These are phyloP conservation scores for Anticlea derivata DNA, from an alignment of 2,888 invertebrate species.

Conservation along the genomic window DNA sequence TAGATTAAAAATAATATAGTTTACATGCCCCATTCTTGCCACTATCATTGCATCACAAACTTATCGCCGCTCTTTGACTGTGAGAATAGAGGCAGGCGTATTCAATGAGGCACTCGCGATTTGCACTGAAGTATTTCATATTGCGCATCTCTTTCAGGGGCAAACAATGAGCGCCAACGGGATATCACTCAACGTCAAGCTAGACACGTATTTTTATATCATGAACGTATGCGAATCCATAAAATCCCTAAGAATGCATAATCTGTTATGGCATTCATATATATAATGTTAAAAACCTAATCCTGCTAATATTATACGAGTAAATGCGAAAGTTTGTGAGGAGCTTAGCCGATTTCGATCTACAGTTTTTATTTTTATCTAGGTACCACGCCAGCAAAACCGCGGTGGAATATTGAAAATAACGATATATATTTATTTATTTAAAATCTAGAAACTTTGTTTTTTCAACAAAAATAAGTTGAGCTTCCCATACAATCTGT, in stretches of 20 bases:
- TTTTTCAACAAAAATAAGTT: too few relatives aligned
- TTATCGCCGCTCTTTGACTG: conserved; percentile 36
- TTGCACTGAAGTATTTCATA: conserved; percentile 32
- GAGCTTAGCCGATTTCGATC: too few relatives aligned
- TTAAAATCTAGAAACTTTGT: too few relatives aligned
- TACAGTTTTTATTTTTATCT: too few relatives aligned
- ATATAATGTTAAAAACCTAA: too few relatives aligned
- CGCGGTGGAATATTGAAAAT: too few relatives aligned
- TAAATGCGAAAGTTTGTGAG: too few relatives aligned
- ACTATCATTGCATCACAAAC: conserved; percentile 20
- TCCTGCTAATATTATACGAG: too few relatives aligned
- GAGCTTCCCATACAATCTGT: too few relatives aligned
- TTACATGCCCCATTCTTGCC: conserved; percentile 14
- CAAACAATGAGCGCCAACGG: conserved; percentile 70
- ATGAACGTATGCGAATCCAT: conserved; percentile 12
- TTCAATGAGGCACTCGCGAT: conserved; percentile 31
- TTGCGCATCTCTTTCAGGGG: conserved; percentile 60
- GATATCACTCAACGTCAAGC: conserved; percentile 80
- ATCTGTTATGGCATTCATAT: too few relatives aligned
- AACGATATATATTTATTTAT: too few relatives aligned
- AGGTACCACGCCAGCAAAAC: too few relatives aligned
- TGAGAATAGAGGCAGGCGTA: conserved; percentile 37
- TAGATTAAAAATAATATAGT: not conserved
- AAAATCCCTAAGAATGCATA: conserved; percentile 3
- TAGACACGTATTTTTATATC: conserved; percentile 75